Conservation (phyloP, 2,797 vertebrate genomes). For the Enteromius viviparus region DNA sequence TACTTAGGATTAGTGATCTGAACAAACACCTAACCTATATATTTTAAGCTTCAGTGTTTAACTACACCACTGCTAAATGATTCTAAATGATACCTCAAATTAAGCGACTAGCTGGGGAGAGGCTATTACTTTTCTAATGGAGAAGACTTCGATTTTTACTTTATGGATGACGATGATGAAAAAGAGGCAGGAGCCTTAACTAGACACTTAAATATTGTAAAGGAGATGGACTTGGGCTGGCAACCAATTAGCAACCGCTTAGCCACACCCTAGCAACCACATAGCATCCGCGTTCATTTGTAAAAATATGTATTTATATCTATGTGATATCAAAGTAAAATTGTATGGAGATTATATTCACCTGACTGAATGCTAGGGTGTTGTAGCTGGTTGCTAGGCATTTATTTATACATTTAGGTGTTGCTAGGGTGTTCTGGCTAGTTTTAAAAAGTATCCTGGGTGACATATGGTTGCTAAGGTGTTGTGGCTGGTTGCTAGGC, state of each 20-base stretch:
- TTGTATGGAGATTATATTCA: neutral
- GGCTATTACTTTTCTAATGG: constrained; percentile 2
- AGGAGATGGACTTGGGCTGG: neutral
- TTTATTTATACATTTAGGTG: neutral
- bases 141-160: neutral
- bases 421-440: neutral
- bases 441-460: neutral
- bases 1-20: neutral
- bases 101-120: neutral
- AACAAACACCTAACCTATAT: neutral
- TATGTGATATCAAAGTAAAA: neutral
- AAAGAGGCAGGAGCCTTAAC: neutral
- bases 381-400: neutral
- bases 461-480: neutral
- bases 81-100: constrained; percentile 5
- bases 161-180: neutral
- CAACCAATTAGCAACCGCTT: neutral
- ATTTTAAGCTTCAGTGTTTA: neutral
- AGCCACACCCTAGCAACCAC: neutral
- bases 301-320: neutral
- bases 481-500: neutral
- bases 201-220: neutral
- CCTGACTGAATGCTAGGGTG: neutral
- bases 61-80: neutral
- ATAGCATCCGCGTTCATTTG: neutral